Evolutionary conservation across 2,113 vertebrate species (phyloP).

Genomic region (Copsychus sechellarum): DNA sequence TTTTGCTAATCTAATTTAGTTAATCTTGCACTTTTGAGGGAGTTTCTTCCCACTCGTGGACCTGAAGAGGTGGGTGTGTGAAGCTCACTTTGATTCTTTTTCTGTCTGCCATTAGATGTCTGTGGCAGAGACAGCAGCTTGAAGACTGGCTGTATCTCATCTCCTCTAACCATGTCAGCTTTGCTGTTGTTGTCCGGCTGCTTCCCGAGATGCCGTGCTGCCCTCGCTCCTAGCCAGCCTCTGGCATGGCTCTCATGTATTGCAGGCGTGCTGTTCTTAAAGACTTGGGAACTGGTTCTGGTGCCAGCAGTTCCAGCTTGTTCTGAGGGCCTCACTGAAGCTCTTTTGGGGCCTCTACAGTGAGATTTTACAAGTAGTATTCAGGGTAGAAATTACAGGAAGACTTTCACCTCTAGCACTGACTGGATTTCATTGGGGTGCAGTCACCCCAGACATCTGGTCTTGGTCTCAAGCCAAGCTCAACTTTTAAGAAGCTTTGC

Average conservation of each 20-base stretch:
- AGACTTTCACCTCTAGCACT: not conserved
- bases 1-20: slow-evolving; percentile 64
- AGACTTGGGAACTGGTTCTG: not conserved
- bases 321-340: not conserved
- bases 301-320: not conserved
- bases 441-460: not conserved
- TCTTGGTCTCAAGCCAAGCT: not conserved
- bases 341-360: not conserved
- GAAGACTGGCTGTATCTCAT: slow-evolving; percentile 7
- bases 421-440: not conserved
- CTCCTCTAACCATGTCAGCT: not conserved
- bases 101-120: slow-evolving; percentile 52
- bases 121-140: not conserved
- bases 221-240: not conserved
- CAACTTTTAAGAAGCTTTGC: not conserved
- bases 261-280: not conserved
- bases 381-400: not conserved
- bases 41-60: slow-evolving; percentile 62
- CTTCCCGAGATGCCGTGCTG: not conserved
- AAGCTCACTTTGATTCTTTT: slow-evolving; percentile 58
- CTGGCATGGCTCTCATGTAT: not conserved
- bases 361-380: not conserved
- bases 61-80: slow-evolving; percentile 65
- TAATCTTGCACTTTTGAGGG: slow-evolving; percentile 66
- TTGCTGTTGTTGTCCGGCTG: not conserved